Evolutionary conservation across 2,888 invertebrate genomes (phyloP).

Genomic region (Crocallis elinguaria): DNA sequence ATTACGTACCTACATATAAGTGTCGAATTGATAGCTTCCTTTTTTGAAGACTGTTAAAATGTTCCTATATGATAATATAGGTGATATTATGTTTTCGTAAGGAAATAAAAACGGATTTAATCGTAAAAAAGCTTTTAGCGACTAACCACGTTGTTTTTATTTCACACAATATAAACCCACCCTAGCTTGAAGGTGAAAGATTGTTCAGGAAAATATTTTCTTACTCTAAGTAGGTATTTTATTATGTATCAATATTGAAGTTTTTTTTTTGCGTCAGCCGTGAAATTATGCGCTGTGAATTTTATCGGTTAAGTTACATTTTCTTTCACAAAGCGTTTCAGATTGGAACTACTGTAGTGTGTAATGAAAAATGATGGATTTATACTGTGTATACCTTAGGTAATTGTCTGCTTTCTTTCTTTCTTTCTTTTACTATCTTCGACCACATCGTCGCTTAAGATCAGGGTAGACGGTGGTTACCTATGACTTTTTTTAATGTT

Average conservation of each 20-base stretch:
- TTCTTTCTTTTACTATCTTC: too few species aligned
- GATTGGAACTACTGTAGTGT: slow-evolving; percentile 13
- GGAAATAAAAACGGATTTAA: too few species aligned
- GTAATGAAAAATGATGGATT: neutral
- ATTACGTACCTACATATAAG: too few species aligned
- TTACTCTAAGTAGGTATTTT: slow-evolving; percentile 11
- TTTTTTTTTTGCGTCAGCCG: slow-evolving; percentile 13
- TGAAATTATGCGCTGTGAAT: slow-evolving; percentile 22
- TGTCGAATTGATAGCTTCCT: too few species aligned
- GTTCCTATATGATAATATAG: too few species aligned
- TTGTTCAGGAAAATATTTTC: slow-evolving; percentile 9
- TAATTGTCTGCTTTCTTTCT: too few species aligned
- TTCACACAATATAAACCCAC: neutral
- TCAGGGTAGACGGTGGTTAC: too few species aligned
- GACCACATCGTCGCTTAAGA: too few species aligned
- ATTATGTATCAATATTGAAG: slow-evolving; percentile 13
- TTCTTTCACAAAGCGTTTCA: slow-evolving; percentile 18
- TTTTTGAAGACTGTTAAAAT: too few species aligned
- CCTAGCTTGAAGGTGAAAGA: neutral
- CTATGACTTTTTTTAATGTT: too few species aligned
- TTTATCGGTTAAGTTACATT: slow-evolving; percentile 28
- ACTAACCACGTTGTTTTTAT: neutral
- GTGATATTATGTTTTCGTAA: too few species aligned
- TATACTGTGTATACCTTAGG: too few species aligned
- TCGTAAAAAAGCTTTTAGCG: neutral